These are phyloP conservation scores for Eupithecia tripunctaria DNA, from an alignment of 2,888 invertebrate genomes.

Conservation along the genomic window DNA sequence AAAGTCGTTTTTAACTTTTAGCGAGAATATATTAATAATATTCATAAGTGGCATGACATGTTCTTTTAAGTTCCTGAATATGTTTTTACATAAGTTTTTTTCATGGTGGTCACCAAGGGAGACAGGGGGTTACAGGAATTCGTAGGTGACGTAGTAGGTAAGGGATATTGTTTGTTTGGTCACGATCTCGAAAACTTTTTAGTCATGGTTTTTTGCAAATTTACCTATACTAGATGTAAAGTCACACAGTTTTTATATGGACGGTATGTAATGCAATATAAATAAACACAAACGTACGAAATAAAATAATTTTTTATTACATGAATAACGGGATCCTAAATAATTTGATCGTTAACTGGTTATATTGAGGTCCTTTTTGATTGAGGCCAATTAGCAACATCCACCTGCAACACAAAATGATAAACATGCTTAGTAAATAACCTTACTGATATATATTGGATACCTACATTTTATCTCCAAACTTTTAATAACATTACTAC, in stretches of 20 bases:
- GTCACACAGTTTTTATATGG: too few relatives aligned
- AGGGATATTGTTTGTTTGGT: too few relatives aligned
- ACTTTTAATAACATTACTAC: neutral
- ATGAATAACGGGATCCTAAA: constrained; percentile 27
- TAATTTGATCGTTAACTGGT: constrained; percentile 36
- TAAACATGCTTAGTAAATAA: neutral
- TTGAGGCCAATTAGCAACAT: constrained; percentile 58
- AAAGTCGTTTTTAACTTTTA: too few relatives aligned
- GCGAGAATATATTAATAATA: too few relatives aligned
- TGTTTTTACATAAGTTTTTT: too few relatives aligned
- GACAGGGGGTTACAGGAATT: too few relatives aligned
- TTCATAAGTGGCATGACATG: too few relatives aligned
- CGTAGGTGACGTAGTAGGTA: too few relatives aligned
- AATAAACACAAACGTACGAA: constrained; percentile 12
- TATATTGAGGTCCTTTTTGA: constrained; percentile 35
- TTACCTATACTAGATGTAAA: neutral
- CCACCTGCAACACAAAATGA: constrained; percentile 57
- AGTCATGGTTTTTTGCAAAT: neutral
- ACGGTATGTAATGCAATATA: neutral
- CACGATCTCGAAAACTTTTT: neutral
- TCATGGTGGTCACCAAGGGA: too few relatives aligned
- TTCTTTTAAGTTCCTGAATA: too few relatives aligned
- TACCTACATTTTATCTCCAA: too few relatives aligned
- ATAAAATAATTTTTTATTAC: constrained; percentile 35
- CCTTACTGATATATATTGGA: too few relatives aligned